These are phyloP conservation scores for Caenorhabditis zanzibari DNA, from an alignment of 2,888 invertebrate species.

Conservation along the genomic window DNA sequence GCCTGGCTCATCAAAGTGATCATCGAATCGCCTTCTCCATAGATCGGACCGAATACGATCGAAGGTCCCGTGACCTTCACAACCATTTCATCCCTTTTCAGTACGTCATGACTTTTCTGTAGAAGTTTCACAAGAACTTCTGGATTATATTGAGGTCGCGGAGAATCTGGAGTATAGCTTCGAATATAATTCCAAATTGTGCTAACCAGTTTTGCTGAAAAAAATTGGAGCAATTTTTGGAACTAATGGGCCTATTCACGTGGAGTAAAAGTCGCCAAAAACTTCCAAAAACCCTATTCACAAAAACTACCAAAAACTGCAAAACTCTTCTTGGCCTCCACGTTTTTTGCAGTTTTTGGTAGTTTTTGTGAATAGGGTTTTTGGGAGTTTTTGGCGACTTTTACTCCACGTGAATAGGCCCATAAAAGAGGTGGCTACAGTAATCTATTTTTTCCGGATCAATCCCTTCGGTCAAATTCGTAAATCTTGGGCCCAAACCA, in stretches of 20 bases:
- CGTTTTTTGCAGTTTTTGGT: no score
- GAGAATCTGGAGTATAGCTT: conserved; percentile 35
- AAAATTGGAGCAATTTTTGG: no score
- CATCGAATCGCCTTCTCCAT: conserved; percentile 75
- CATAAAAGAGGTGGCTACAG: no score
- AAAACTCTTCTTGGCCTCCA: no score
- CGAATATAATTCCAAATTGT: conserved; percentile 47
- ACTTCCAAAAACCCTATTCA: no score
- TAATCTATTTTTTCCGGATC: conserved; percentile 52
- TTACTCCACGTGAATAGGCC: no score
- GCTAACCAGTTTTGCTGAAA: conserved; percentile 45
- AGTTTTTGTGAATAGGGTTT: no score
- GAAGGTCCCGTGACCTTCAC: conserved; percentile 49
- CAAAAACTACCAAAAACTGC: no score
- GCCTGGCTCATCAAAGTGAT: conserved; percentile 65
- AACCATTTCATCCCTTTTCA: conserved; percentile 50
- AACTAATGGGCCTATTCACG: no score
- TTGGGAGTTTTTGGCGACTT: no score
- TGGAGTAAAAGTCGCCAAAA: no score
- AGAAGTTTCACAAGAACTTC: conserved; percentile 44
- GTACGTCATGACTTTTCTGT: conserved; percentile 19
- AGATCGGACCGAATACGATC: conserved; percentile 69
- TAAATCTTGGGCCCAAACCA: conserved; percentile 16
- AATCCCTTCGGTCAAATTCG: conserved; percentile 40
- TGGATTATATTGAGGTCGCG: conserved; percentile 32